Percentiles rank a stretch among this genome's conserved stretches.
Conservation (phyloP, 2,113 vertebrate genomes). For the human (Homo sapiens) region GRCh38 chr4:39409001-39409500, state of each 20-base stretch:
- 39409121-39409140: constrained; percentile 6
- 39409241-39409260: constrained; percentile 4
- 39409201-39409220: not conserved
- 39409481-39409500: too few relatives aligned
- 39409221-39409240: not conserved
- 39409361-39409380: too few relatives aligned
- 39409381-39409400: too few relatives aligned
- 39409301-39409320: too few relatives aligned
- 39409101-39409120: constrained; percentile 2
- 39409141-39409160: not conserved
- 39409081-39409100: not conserved
- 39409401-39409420: too few relatives aligned
- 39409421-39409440: too few relatives aligned
- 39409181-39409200: constrained; percentile 1
- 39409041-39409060: not conserved
- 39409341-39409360: too few relatives aligned
- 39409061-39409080: not conserved
- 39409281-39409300: not conserved
- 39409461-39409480: too few relatives aligned
- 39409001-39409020: constrained; percentile 25
- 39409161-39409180: not conserved
- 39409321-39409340: too few relatives aligned
- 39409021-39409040: constrained; percentile 14
- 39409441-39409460: too few relatives aligned
- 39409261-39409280: constrained; percentile 35